Base-by-base conservation (phyloP, 2,888 invertebrate species). In the Falcaria lacertinaria region DNA sequence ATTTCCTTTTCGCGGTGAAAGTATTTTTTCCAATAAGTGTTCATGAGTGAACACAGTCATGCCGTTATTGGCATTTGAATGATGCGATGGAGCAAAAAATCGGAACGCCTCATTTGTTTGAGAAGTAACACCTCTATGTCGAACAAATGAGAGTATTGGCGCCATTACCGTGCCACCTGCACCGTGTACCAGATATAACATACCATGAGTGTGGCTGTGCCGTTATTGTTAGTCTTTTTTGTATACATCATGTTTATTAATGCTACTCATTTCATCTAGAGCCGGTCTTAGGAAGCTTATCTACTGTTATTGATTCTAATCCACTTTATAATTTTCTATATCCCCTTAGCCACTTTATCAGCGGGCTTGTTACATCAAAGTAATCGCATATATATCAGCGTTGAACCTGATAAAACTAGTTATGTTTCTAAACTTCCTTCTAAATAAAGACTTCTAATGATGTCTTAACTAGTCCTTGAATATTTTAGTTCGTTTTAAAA, bases 11-110 rank as follows among this genome's bases (percentile, higher is more conserved):
- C 69, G 63, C 69, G 69, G 78, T 64, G 78, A 80, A 74, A 79
- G 76, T 79, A 72, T 54, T 78, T 80, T 76, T 73, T 75, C 69
- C 60, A 69, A 75, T 77, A 77, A 64, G 73, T 74, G 64, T 54
- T 62, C 66, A 73, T 76, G 74, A 75, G 66, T 67, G 65, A 64
- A 74, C 73, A 69, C 50, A 60, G 54, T 67, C 65, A 74, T 72
- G 71, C 74, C 77, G 76, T 77, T 83, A 80, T 81, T 70, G 74
- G 71, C 72, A 82, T 80, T 80, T 74, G 79, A 80, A 80, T 80
- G 65, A 77, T 75, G 66, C 64, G 68, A 62, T 63, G 52, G 52
- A 68, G 67, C 75, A 80, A 81, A 80, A 82, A 81, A 77, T 70
- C 60, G 54, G 70, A 74, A 74, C 74, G 70, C 65, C 73, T 69